Evolutionary conservation across 2,888 invertebrate genomes (phyloP).

Genomic region (Merodon equestris): DNA sequence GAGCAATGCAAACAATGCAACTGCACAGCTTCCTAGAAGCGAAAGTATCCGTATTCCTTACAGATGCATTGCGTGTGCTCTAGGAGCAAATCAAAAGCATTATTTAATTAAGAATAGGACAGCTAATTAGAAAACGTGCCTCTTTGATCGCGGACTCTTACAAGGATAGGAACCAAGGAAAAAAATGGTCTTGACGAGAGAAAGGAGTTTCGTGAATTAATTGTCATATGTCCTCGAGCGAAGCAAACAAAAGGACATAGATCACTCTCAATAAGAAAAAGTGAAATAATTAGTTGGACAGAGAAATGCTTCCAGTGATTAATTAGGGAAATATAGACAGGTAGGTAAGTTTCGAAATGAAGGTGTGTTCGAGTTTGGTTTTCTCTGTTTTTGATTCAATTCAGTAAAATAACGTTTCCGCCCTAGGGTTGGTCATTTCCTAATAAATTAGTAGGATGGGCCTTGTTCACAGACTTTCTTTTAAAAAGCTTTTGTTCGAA

Average conservation of each 20-base stretch:
- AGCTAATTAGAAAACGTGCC: conserved; percentile 62
- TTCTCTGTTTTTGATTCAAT: too few species aligned
- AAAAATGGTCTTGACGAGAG: conserved; percentile 1
- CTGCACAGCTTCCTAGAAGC: conserved; percentile 16
- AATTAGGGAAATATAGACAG: conserved; percentile 38
- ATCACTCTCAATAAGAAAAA: conserved; percentile 31
- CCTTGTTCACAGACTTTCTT: too few species aligned
- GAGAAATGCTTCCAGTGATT: conserved; percentile 15
- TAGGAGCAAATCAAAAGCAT: conserved; percentile 56
- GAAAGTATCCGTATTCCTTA: conserved; percentile 32
- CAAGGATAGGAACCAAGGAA: conserved; percentile 13
- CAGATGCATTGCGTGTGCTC: conserved; percentile 42
- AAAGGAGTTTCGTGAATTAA: conserved; percentile 31
- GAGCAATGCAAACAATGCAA: conserved; percentile 17
- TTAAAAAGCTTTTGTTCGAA: too few species aligned
- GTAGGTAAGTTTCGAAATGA: not conserved
- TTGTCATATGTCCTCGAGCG: conserved; percentile 39
- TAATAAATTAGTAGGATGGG: too few species aligned
- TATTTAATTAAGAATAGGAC: conserved; percentile 67
- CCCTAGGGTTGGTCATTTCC: too few species aligned
- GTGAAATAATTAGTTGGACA: conserved; percentile 46
- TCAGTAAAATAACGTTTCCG: too few species aligned
- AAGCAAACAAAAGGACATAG: not conserved
- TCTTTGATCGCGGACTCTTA: conserved; percentile 48
- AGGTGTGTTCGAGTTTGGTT: too few species aligned